phyloP scores from a whole-genome alignment of 2,888 invertebrate species.

The Ophonus ardosiacus region DNA sequence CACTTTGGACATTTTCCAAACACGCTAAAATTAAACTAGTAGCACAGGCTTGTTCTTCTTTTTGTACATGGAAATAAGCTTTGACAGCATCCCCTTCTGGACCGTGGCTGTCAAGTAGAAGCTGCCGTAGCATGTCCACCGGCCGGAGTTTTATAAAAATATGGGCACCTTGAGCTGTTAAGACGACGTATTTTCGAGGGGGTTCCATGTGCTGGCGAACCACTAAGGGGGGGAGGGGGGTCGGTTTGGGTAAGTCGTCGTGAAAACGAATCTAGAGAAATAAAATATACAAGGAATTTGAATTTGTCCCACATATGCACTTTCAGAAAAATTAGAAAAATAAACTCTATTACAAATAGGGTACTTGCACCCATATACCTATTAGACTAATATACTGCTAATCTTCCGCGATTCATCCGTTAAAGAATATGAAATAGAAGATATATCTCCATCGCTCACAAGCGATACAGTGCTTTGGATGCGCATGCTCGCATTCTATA shows the following conservation, averaged over 20 bases:
- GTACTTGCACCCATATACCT: too few relatives aligned
- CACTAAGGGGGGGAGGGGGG: conserved; percentile 79
- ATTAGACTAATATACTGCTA: too few relatives aligned
- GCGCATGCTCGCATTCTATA: too few relatives aligned
- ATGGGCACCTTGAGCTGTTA: conserved; percentile 93
- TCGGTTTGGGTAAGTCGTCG: conserved; percentile 25
- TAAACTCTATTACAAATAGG: too few relatives aligned
- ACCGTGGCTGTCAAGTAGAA: conserved; percentile 89
- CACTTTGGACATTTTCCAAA: conserved; percentile 79
- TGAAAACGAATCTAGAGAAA: conserved; percentile 30
- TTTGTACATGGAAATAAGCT: conserved; percentile 90
- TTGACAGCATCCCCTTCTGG: conserved; percentile 91
- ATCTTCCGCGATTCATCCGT: too few relatives aligned
- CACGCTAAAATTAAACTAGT: conserved; percentile 92
- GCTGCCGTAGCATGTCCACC: conserved; percentile 90
- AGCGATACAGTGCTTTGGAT: too few relatives aligned
- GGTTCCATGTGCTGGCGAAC: conserved; percentile 86
- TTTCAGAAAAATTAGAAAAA: too few relatives aligned
- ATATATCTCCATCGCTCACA: too few relatives aligned
- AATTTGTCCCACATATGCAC: too few relatives aligned
- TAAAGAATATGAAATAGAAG: too few relatives aligned
- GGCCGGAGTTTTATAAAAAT: conserved; percentile 90
- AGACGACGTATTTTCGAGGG: conserved; percentile 87
- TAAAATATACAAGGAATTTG: too few relatives aligned
- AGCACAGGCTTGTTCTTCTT: conserved; percentile 92